These are phyloP conservation scores for Minunthozetes semirufus DNA, from an alignment of 2,888 invertebrate species.

Conservation along the genomic window DNA sequence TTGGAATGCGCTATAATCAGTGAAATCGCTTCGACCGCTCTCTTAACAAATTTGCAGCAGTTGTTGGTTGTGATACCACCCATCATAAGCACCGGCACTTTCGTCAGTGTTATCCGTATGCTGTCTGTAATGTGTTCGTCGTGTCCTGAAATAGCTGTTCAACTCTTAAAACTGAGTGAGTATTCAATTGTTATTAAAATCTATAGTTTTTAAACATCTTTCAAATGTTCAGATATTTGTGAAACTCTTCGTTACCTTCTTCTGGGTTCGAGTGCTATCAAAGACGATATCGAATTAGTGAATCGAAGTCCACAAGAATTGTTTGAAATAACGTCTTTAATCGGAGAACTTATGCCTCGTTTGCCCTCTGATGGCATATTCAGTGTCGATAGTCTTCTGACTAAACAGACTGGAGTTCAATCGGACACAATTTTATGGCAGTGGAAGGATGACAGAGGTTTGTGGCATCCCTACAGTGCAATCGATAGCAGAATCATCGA, in stretches of 20 bases:
- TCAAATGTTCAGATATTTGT: constrained; percentile 62
- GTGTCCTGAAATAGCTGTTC: constrained; percentile 87
- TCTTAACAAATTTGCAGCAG: constrained; percentile 87
- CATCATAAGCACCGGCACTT: constrained; percentile 87
- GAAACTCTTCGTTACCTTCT: constrained; percentile 88
- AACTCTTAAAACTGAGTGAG: constrained; percentile 73
- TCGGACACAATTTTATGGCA: constrained; percentile 86
- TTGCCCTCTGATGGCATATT: constrained; percentile 92
- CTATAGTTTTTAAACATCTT: neutral
- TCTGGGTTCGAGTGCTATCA: constrained; percentile 62
- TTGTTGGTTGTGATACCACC: constrained; percentile 66
- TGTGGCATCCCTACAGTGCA: constrained; percentile 82
- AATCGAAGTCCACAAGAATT: constrained; percentile 89
- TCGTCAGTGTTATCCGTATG: constrained; percentile 93
- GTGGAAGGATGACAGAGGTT: constrained; percentile 89
- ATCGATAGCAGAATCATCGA: constrained; percentile 91
- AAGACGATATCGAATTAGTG: constrained; percentile 59
- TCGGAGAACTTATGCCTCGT: constrained; percentile 94
- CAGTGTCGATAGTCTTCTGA: constrained; percentile 75
- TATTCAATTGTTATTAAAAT: neutral
- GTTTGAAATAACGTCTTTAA: constrained; percentile 92
- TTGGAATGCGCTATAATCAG: constrained; percentile 79
- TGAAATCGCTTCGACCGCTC: constrained; percentile 84
- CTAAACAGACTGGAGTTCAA: constrained; percentile 52
- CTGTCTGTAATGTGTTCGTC: constrained; percentile 91